These are phyloP conservation scores for Dasyprocta punctata DNA, from an alignment of 2,113 vertebrate species.

Conservation along the genomic window DNA sequence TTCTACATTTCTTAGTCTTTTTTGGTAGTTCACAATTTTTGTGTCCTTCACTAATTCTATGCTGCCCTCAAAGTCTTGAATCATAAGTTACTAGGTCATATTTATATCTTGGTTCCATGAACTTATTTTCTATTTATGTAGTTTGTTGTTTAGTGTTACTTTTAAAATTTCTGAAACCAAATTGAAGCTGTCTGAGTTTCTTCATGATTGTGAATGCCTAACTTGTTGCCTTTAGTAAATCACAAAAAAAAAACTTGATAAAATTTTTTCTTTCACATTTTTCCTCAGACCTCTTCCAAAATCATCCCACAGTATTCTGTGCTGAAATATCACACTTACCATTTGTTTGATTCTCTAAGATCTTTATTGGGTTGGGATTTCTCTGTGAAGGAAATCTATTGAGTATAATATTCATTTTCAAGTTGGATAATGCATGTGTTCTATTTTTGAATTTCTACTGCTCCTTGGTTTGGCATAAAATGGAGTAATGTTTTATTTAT, in stretches of 20 bases:
- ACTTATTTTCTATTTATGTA: neutral
- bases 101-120: neutral
- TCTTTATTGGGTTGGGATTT: neutral
- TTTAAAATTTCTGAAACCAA: neutral
- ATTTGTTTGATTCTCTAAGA: neutral
- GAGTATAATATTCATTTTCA: neutral
- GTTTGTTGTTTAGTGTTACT: neutral
- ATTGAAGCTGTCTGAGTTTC: neutral
- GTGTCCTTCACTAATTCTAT: neutral
- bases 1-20: neutral
- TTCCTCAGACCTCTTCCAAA: neutral
- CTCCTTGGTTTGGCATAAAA: neutral
- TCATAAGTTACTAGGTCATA: neutral
- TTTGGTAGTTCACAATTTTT: neutral
- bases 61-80: neutral
- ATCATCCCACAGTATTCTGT: neutral
- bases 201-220: neutral
- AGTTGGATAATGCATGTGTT: neutral
- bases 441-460: neutral
- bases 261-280: neutral
- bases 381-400: neutral
- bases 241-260: neutral
- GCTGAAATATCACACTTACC: neutral
- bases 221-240: neutral
- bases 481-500: constrained; percentile 22